Evolutionary conservation across 2,113 vertebrate genomes (phyloP), one percentile per base, ranked within the genome.

Genomic region (Stercorarius parasiticus): DNA sequence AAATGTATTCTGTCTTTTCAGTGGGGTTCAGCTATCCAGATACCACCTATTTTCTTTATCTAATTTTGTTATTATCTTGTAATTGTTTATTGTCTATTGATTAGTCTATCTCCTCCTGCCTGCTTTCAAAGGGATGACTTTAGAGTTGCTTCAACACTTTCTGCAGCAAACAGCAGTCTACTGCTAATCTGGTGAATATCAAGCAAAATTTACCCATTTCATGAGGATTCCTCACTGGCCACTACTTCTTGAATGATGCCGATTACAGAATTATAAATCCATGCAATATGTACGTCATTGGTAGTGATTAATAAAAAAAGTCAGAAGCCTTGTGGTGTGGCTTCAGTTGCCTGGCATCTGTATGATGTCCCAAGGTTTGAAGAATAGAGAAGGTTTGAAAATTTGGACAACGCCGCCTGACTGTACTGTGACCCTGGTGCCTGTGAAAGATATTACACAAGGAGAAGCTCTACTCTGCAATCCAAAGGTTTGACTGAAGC

Each of bases 391-490:
- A 59, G 19, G 3, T 45, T 64, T 6, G 3, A 85, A 79, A 62
- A 59, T 72, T 38, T 59, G 19, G 8, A 34, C 40, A 87, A 3
- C 3, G n/a, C 13, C 42, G 71, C 21, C 7, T 71, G 36, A 23
- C 18, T 74, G 16, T 74, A 45, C 45, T 0, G 0, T 62, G 40
- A 55, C 36, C 0, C 2, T 79, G 11, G 15, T 66, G 34, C 34
- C 36, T 40, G 22, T 62, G 49, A 43, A 82, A 59, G 70, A n/a
- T 9, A 4, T 59, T 71, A 13, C 29, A 38, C 17, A 42, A 71
- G 34, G 58, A 84, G 22, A 71, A 74, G 15, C 8, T 90, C 15
- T 81, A 6, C 17, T 71, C 32, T 56, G 78, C 53, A 73, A 3
- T 72, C 22, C 0, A 2, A 66, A 72, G 23, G 17, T 30, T 67